Conservation (phyloP, 2,888 invertebrate species). For the Tigriopus californicus region DNA sequence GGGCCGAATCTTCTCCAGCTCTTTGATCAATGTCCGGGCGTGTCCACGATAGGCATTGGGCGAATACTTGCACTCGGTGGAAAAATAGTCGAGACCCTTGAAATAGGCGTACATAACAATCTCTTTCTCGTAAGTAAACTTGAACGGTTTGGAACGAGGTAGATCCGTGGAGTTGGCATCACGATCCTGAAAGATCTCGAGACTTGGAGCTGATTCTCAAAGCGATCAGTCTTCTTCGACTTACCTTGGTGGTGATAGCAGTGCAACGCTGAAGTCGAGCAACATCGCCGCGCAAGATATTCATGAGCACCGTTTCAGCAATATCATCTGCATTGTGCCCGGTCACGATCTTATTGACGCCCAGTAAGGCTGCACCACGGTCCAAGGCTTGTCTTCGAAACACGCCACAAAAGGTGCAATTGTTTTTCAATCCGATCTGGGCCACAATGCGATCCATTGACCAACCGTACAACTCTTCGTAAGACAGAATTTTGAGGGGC, state of each 20-base stretch:
- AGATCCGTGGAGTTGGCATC: conserved; percentile 47
- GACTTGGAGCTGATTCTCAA: neutral
- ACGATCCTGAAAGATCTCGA: neutral
- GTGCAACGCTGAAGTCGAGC: conserved; percentile 82
- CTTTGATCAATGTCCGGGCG: conserved; percentile 73
- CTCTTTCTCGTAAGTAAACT: conserved; percentile 95
- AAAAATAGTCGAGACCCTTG: conserved; percentile 85
- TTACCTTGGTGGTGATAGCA: conserved; percentile 57
- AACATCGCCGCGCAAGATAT: conserved; percentile 86
- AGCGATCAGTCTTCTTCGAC: conserved; percentile 17
- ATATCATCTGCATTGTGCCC: conserved; percentile 95
- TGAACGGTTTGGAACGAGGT: conserved; percentile 82
- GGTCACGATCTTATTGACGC: conserved; percentile 83
- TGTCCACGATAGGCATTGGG: conserved; percentile 93
- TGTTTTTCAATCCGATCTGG: conserved; percentile 65
- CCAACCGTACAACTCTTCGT: conserved; percentile 96
- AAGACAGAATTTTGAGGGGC: conserved; percentile 82
- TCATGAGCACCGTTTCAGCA: conserved; percentile 96
- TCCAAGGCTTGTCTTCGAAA: conserved; percentile 90
- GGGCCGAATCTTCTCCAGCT: conserved; percentile 81
- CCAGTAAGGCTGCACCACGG: conserved; percentile 68
- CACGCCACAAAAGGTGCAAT: conserved; percentile 90
- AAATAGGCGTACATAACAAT: conserved; percentile 99
- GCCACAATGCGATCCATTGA: conserved; percentile 58
- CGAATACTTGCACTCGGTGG: conserved; percentile 95